These are phyloP conservation scores for Phalacrocorax pelagicus DNA, from an alignment of 2,113 vertebrate genomes.

Conservation along the genomic window DNA sequence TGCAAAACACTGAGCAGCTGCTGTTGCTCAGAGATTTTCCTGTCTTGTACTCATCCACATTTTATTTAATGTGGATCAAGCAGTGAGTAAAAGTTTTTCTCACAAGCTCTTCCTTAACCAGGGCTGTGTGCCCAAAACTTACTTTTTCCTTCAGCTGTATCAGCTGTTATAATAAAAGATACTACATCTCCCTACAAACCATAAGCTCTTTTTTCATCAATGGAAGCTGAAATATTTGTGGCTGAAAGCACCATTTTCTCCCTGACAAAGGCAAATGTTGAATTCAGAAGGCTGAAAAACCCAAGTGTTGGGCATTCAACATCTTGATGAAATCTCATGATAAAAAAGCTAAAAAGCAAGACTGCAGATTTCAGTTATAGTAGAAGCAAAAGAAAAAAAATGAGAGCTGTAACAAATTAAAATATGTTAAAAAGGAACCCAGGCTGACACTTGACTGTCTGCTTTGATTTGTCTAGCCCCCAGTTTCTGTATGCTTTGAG, in stretches of 20 bases:
- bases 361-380: background rate
- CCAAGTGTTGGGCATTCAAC: background rate
- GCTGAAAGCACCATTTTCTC: background rate
- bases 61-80: background rate
- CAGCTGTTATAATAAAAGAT: background rate
- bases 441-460: background rate
- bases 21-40: background rate
- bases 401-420: background rate
- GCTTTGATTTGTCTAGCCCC: background rate
- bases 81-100: background rate
- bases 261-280: background rate
- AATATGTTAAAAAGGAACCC: background rate
- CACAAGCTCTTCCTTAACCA: background rate
- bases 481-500: background rate
- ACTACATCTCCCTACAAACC: background rate
- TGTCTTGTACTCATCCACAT: background rate
- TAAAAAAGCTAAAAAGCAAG: background rate
- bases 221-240: background rate
- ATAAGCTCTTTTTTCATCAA: background rate
- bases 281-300: constrained; percentile 18
- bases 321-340: background rate
- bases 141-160: constrained; percentile 5
- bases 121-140: background rate
- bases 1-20: background rate
- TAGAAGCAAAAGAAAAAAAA: background rate